Evolutionary conservation across 2,797 vertebrate species (phyloP), one percentile per base, ranked within the genome.

Genomic region (Cuniculus paca): DNA sequence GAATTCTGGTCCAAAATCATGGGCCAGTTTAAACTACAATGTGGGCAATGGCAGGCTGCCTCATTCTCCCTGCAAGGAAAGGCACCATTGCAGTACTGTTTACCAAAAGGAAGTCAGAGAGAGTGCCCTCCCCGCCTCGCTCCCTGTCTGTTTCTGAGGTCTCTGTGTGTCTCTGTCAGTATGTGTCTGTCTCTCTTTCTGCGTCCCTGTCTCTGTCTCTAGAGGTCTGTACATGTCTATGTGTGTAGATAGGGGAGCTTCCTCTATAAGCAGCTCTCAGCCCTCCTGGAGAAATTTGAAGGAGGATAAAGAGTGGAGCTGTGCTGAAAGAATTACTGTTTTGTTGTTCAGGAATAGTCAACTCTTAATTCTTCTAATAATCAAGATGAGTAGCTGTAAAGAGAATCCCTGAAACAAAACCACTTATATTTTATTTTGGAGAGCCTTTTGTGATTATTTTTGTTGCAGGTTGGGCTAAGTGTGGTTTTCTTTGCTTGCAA

Each of bases 21-120:
- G 93, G 2, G 17, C 54, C 93, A 94, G 48, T 72, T 75, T 79
- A 97, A 97, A 95, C 88, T 58, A 88, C 65, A 92, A 19, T 79
- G 87, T 98, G 89, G 97, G 95, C 84, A 90, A 0, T 91, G 72
- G 89, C 92, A 94, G 77, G 65, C 48, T 61, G 90, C 96, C 92
- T 92, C 4, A 0, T 90, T 98, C 95, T 85, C 87, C 85, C 83
- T 86, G 12, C 17, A 56, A 86, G 0, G 39, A 86, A 83, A 96
- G 91, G 63, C 97, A 93, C 75, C 0, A 0, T 24, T 50, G 82
- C 52, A 86, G 79, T 77, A 60, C 39, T 31, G 58, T 56, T 94
- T 94, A 91, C 36, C 81, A 92, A 31, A 48, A 63, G 54, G 26
- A 28, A 75, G 50, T 61, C 93, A 56, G 72, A 78, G 72, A 52